A percentile compares a stretch with the other conserved stretches of the same genome.
These are phyloP conservation scores for Cheilosia variabilis DNA, from an alignment of 2,888 invertebrate species.

Conservation along the genomic window DNA sequence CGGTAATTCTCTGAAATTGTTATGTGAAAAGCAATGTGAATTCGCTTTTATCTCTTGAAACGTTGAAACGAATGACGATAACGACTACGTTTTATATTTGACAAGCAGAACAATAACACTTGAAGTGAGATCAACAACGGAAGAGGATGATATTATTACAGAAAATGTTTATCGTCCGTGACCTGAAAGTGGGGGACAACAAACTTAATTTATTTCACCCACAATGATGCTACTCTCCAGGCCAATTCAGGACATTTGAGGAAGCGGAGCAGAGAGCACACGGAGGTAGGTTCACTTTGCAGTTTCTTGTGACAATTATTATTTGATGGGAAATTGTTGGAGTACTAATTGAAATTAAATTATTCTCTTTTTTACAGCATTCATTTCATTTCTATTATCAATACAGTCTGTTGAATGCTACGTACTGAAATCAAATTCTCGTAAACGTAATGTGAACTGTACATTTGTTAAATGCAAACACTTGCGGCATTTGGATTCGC, in stretches of 20 bases:
- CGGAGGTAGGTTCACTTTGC: background rate
- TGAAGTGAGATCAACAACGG: background rate
- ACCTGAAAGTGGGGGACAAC: background rate
- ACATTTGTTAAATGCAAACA: too few relatives aligned
- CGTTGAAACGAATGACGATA: background rate
- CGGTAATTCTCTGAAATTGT: background rate
- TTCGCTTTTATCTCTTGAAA: background rate
- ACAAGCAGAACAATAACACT: background rate
- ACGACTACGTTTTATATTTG: background rate
- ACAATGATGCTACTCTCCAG: background rate
- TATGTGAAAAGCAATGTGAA: background rate
- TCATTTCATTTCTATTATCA: background rate
- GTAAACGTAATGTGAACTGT: too few relatives aligned
- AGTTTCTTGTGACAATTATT: background rate
- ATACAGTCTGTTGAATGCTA: too few relatives aligned
- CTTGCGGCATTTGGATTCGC: too few relatives aligned
- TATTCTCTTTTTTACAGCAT: background rate
- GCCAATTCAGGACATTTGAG: background rate
- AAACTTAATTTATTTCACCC: background rate
- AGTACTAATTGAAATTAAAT: conserved; percentile 1
- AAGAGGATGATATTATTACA: background rate
- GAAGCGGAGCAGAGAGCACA: background rate
- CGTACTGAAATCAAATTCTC: too few relatives aligned
- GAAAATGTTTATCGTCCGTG: background rate
- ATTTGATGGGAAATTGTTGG: background rate